Evolutionary conservation across 2,113 vertebrate species (phyloP).

Genomic region (Bubo bubo): DNA sequence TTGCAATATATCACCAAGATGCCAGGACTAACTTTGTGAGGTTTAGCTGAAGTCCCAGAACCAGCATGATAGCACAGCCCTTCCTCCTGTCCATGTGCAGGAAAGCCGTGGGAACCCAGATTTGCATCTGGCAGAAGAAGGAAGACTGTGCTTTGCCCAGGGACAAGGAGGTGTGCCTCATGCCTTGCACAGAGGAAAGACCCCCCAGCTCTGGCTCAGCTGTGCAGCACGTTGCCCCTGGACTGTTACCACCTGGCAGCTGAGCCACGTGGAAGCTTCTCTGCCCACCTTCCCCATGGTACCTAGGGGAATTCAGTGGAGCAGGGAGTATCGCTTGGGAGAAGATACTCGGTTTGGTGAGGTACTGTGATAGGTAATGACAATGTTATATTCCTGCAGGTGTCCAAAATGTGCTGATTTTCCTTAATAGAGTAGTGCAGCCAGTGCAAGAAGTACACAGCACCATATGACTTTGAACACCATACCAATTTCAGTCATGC

Average conservation of each 20-base stretch:
- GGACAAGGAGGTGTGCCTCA: neutral
- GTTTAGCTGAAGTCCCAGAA: neutral
- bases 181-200: accelerated
- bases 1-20: neutral
- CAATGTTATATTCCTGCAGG: neutral
- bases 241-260: accelerated
- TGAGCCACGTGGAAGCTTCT: neutral
- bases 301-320: neutral
- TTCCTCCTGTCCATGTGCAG: neutral
- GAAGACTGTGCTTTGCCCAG: neutral
- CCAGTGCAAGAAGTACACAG: neutral
- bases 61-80: neutral
- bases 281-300: accelerated
- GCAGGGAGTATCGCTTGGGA: neutral
- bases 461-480: neutral
- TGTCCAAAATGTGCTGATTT: neutral
- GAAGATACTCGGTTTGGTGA: neutral
- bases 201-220: neutral
- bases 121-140: neutral
- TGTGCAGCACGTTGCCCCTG: accelerated
- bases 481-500: accelerated
- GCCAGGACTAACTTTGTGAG: neutral
- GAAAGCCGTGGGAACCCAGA: neutral
- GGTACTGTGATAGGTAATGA: accelerated
- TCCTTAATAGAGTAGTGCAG: neutral